A percentile compares a stretch with the other conserved stretches of the same genome.
Conservation (phyloP, 2,888 invertebrate genomes). For the Himalopsyche anomala region DNA sequence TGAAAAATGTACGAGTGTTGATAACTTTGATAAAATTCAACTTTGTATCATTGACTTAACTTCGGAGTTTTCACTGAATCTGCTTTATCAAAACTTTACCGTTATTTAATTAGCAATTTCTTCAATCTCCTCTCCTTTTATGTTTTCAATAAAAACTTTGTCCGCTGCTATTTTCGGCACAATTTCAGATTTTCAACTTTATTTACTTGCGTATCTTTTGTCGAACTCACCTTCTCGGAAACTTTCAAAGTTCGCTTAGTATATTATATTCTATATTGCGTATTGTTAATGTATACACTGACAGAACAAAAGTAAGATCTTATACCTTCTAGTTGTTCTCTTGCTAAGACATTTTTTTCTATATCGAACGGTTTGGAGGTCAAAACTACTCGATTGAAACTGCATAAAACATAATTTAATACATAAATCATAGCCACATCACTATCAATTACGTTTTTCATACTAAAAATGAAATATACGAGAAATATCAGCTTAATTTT, state of each 20-base stretch:
- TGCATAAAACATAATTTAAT: too few relatives aligned
- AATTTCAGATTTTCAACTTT: constrained; percentile 31
- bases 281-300: too few relatives aligned
- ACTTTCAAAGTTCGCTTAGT: constrained; percentile 17
- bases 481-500: too few relatives aligned
- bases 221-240: neutral
- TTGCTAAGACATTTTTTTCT: too few relatives aligned
- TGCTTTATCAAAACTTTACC: neutral
- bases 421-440: too few relatives aligned
- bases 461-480: too few relatives aligned
- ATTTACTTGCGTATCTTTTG: constrained; percentile 6
- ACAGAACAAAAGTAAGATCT: too few relatives aligned
- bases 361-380: too few relatives aligned
- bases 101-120: constrained; percentile 42
- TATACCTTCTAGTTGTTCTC: too few relatives aligned
- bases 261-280: neutral
- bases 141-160: constrained; percentile 38
- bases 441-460: too few relatives aligned
- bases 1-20: too few relatives aligned
- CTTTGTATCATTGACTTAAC: neutral
- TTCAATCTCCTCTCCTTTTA: constrained; percentile 4
- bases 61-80: neutral
- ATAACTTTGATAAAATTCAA: constrained; percentile 11
- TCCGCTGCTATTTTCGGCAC: constrained; percentile 8
- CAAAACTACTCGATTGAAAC: too few relatives aligned